Percentiles rank a stretch among this genome's conserved stretches.
phyloP scores from a whole-genome alignment of 2,113 vertebrate species.

The Hippocampus comes region DNA sequence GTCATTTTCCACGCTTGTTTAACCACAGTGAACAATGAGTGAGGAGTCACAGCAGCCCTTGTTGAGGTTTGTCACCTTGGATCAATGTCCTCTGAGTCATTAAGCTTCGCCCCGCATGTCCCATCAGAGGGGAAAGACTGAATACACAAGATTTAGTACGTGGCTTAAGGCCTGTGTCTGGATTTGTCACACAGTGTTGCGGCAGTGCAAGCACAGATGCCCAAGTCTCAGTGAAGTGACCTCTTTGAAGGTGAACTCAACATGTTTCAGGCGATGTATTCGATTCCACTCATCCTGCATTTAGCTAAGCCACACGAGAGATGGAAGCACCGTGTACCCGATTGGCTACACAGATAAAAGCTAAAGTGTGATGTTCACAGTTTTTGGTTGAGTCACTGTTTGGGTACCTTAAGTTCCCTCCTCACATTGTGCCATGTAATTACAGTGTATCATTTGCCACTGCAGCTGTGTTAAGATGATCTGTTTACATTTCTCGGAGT shows the following conservation, averaged over 20 bases:
- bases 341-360: neutral
- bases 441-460: slow-evolving; percentile 17
- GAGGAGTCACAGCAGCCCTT: slow-evolving; percentile 22
- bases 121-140: slow-evolving; percentile 55
- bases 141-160: slow-evolving; percentile 59
- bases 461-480: slow-evolving; percentile 39
- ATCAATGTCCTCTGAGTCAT: slow-evolving; percentile 44
- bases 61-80: slow-evolving; percentile 54
- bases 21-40: slow-evolving; percentile 15
- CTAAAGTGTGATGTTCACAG: neutral
- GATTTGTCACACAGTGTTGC: slow-evolving; percentile 51
- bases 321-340: slow-evolving; percentile 5
- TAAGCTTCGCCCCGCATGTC: slow-evolving; percentile 43
- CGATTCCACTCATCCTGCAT: slow-evolving; percentile 27
- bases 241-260: slow-evolving; percentile 54
- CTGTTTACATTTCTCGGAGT: slow-evolving; percentile 42
- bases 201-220: slow-evolving; percentile 27
- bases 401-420: neutral
- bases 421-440: slow-evolving; percentile 25
- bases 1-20: slow-evolving; percentile 22
- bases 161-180: slow-evolving; percentile 51
- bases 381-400: slow-evolving; percentile 3
- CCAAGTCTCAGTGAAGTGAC: slow-evolving; percentile 47
- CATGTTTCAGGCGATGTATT: slow-evolving; percentile 34
- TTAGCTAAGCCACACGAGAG: slow-evolving; percentile 12